Conservation (phyloP, 1,140 invertebrate species). For the Ganaspis sp. region DNA sequence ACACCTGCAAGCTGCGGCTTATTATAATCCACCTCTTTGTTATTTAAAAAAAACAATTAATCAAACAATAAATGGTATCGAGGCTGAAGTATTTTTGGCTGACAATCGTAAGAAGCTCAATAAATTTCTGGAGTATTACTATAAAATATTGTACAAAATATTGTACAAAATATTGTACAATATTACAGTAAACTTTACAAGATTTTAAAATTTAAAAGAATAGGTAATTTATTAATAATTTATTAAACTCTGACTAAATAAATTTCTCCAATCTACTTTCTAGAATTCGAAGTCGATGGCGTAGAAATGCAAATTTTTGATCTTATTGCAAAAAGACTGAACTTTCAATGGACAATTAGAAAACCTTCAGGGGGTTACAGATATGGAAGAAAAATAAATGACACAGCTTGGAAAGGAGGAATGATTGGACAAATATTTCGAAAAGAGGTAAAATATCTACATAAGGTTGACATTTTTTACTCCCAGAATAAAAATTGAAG, state of each 20-base stretch:
- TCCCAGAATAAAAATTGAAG: too few relatives aligned
- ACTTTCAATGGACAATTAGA: slow-evolving; percentile 63
- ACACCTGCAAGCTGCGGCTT: slow-evolving; percentile 54
- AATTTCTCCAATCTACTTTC: neutral
- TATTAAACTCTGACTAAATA: too few relatives aligned
- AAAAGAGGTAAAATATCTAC: slow-evolving; percentile 49
- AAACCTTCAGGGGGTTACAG: slow-evolving; percentile 52
- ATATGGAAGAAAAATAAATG: slow-evolving; percentile 58
- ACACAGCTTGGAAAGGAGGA: slow-evolving; percentile 59
- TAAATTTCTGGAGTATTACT: neutral
- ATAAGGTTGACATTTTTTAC: too few relatives aligned
- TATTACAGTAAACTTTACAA: too few relatives aligned
- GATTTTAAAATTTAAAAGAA: too few relatives aligned
- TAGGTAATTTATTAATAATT: slow-evolving; percentile 26
- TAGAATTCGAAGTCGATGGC: slow-evolving; percentile 61
- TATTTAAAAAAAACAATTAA: slow-evolving; percentile 59
- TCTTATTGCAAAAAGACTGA: slow-evolving; percentile 59
- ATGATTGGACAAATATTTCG: slow-evolving; percentile 54
- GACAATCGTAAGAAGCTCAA: slow-evolving; percentile 48
- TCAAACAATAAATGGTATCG: slow-evolving; percentile 53
- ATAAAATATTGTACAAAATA: too few relatives aligned
- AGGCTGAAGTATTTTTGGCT: slow-evolving; percentile 53
- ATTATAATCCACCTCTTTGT: slow-evolving; percentile 60
- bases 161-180: too few relatives aligned
- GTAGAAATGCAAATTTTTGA: slow-evolving; percentile 60